These are phyloP conservation scores for Panthera tigris DNA, from an alignment of 2,113 vertebrate genomes.

Conservation along the genomic window DNA sequence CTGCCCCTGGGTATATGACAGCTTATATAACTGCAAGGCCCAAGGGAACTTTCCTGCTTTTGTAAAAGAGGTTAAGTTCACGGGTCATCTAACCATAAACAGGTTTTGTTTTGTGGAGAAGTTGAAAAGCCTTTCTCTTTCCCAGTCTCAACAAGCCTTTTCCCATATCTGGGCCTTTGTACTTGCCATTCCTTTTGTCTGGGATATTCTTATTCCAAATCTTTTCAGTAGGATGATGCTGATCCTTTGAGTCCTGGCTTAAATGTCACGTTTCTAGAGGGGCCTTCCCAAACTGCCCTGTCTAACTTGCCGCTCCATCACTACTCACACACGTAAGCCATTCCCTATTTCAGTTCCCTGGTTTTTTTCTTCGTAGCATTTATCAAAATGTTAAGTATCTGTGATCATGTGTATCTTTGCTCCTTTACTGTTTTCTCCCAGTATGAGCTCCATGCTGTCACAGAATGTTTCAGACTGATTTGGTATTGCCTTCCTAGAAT, in stretches of 20 bases:
- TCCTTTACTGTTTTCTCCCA: background rate
- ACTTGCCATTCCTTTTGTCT: background rate
- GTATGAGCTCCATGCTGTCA: background rate
- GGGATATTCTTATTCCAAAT: background rate
- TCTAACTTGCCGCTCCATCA: background rate
- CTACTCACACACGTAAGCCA: background rate
- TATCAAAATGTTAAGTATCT: slow-evolving; percentile 48
- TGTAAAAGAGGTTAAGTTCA: background rate
- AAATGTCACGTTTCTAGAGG: background rate
- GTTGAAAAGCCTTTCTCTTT: slow-evolving; percentile 24
- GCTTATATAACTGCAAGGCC: background rate
- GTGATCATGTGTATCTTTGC: background rate
- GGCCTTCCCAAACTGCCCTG: background rate
- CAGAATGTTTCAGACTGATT: background rate
- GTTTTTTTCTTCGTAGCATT: background rate
- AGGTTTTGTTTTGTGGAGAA: slow-evolving; percentile 1
- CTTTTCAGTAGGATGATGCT: background rate
- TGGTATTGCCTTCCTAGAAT: background rate
- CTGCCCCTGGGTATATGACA: background rate
- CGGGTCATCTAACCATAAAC: slow-evolving; percentile 14
- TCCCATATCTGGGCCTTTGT: background rate
- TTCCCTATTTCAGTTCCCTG: background rate
- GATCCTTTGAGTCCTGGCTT: background rate
- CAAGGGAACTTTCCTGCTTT: slow-evolving; percentile 1
- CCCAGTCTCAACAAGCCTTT: background rate